Evolutionary conservation across 2,888 invertebrate genomes (phyloP).

Genomic region (Deroplatys truncata): DNA sequence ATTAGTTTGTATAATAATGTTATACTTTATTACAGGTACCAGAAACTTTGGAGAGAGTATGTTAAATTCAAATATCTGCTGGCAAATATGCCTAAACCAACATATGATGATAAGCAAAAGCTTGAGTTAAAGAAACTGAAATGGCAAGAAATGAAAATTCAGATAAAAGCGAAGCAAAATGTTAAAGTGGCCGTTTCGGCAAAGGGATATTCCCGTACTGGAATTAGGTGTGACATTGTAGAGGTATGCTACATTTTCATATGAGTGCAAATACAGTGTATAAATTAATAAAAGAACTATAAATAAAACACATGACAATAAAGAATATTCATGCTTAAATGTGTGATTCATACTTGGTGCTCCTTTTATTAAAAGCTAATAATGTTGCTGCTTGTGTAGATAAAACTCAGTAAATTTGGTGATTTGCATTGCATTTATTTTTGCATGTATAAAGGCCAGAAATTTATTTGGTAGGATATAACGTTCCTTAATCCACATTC

Average conservation of each 20-base stretch:
- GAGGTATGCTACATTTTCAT: conserved; percentile 51
- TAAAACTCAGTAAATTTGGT: neutral
- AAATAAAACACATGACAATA: neutral
- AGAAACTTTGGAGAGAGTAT: conserved; percentile 94
- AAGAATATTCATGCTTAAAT: neutral
- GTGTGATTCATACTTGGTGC: neutral
- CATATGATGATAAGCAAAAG: conserved; percentile 84
- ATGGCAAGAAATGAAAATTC: conserved; percentile 85
- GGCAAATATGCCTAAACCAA: conserved; percentile 93
- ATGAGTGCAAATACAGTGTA: neutral
- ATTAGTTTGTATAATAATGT: too few species aligned
- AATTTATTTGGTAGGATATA: too few species aligned
- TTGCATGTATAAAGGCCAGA: too few species aligned
- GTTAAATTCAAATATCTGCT: conserved; percentile 92
- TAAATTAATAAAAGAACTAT: too few species aligned
- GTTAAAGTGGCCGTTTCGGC: conserved; percentile 91
- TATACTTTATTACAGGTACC: conserved; percentile 62
- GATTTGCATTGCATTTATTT: neutral
- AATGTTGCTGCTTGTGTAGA: neutral
- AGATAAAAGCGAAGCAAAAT: conserved; percentile 91
- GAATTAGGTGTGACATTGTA: conserved; percentile 94
- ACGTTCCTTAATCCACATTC: too few species aligned
- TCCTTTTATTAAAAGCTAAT: neutral
- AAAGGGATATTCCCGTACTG: conserved; percentile 86
- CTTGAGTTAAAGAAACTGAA: conserved; percentile 83